Conservation (phyloP, 2,888 invertebrate genomes). For the Tuberolachnus salignus region DNA sequence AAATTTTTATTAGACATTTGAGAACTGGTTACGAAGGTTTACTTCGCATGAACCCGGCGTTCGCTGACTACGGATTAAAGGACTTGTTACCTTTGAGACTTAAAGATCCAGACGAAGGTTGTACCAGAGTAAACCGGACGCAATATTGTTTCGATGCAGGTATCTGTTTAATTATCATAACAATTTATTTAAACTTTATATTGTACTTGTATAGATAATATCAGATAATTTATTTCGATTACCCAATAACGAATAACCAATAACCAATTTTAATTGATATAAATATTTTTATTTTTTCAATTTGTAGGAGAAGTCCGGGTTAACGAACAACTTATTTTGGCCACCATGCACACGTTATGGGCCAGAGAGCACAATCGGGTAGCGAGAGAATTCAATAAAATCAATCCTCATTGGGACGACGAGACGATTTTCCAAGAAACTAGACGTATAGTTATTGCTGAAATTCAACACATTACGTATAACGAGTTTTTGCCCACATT, state of each 20-base stretch:
- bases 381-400: constrained; percentile 74
- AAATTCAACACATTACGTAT: constrained; percentile 87
- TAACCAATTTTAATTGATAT: too few species aligned
- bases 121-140: constrained; percentile 84
- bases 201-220: too few species aligned
- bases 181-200: background rate
- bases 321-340: constrained; percentile 86
- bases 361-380: constrained; percentile 89
- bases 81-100: constrained; percentile 85
- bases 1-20: constrained; percentile 67
- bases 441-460: constrained; percentile 81
- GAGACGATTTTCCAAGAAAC: constrained; percentile 89
- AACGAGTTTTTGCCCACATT: constrained; percentile 89
- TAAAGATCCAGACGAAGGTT: constrained; percentile 90
- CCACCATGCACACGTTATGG: constrained; percentile 90
- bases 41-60: constrained; percentile 88
- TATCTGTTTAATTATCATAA: constrained; percentile 12
- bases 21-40: constrained; percentile 82
- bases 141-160: constrained; percentile 92
- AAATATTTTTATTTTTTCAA: background rate
- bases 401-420: constrained; percentile 94
- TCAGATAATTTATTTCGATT: too few species aligned
- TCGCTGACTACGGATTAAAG: constrained; percentile 84
- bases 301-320: constrained; percentile 79
- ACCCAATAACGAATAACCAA: too few species aligned